Evolutionary conservation across 2,888 invertebrate genomes (phyloP).

Genomic region (Habrosyne pyritoides): DNA sequence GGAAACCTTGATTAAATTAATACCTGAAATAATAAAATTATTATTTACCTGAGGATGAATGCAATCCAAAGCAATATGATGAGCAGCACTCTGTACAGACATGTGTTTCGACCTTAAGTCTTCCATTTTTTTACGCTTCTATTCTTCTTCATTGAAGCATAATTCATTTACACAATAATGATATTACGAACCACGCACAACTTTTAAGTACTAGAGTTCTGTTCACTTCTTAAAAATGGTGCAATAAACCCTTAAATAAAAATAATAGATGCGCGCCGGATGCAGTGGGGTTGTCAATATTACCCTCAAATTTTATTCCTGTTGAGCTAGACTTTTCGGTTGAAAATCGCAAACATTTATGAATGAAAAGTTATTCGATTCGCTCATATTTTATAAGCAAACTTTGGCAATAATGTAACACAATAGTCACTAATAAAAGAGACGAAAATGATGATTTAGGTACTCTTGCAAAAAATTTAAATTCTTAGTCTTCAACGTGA

Average conservation of each 20-base stretch:
- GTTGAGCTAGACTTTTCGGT: too few relatives aligned
- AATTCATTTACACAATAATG: too few relatives aligned
- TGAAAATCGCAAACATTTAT: neutral
- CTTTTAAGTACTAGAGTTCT: too few relatives aligned
- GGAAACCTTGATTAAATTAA: neutral
- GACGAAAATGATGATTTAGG: neutral
- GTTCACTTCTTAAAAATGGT: too few relatives aligned
- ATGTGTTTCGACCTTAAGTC: slow-evolving; percentile 71
- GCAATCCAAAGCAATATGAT: slow-evolving; percentile 74
- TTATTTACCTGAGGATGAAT: slow-evolving; percentile 71
- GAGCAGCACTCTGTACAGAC: slow-evolving; percentile 67
- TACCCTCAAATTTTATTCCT: too few relatives aligned
- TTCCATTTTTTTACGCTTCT: slow-evolving; percentile 54
- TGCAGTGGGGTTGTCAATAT: too few relatives aligned
- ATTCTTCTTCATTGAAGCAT: neutral
- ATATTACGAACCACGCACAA: too few relatives aligned
- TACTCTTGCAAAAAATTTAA: neutral
- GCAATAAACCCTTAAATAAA: too few relatives aligned
- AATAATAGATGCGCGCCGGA: too few relatives aligned
- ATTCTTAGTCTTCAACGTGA: slow-evolving; percentile 6
- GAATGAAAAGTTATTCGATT: neutral
- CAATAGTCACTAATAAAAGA: neutral
- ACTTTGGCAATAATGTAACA: neutral
- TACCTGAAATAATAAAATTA: neutral
- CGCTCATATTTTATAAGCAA: neutral